Conservation (phyloP, 1,140 invertebrate species). For the Zaprionus ghesquierei region DNA sequence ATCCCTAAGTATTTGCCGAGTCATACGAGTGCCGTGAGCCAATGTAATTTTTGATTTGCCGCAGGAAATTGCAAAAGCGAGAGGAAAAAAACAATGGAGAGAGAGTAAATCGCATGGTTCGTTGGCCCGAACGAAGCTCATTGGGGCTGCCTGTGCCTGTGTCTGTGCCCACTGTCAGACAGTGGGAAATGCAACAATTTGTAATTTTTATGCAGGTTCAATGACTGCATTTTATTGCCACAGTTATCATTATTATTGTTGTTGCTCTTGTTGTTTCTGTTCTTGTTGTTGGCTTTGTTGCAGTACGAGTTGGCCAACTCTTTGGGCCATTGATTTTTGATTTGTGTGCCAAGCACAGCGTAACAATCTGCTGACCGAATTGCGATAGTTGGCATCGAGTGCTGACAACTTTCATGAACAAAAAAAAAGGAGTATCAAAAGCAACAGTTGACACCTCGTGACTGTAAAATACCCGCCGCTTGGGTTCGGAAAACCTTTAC, state of each 20-base stretch:
- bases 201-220: conserved; percentile 64
- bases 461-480: too few species aligned
- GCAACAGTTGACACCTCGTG: too few species aligned
- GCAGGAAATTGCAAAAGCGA: conserved; percentile 40
- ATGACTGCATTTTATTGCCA: conserved; percentile 46
- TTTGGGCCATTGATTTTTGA: conserved; percentile 49
- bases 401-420: neutral
- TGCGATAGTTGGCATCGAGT: conserved; percentile 17
- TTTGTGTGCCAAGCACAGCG: conserved; percentile 12
- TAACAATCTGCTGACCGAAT: conserved; percentile 30
- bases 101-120: conserved; percentile 52
- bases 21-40: conserved; percentile 31
- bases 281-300: conserved; percentile 14
- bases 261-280: conserved; percentile 8
- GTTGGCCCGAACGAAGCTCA: conserved; percentile 21
- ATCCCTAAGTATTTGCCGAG: conserved; percentile 32
- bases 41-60: conserved; percentile 59
- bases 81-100: conserved; percentile 1
- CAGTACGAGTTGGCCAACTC: conserved; percentile 23
- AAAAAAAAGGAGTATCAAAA: too few species aligned
- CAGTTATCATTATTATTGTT: conserved; percentile 10
- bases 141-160: conserved; percentile 42
- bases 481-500: too few species aligned
- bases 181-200: conserved; percentile 53
- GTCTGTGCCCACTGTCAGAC: conserved; percentile 26